Conservation (phyloP, 2,113 vertebrate genomes). For the Guaruba guarouba region DNA sequence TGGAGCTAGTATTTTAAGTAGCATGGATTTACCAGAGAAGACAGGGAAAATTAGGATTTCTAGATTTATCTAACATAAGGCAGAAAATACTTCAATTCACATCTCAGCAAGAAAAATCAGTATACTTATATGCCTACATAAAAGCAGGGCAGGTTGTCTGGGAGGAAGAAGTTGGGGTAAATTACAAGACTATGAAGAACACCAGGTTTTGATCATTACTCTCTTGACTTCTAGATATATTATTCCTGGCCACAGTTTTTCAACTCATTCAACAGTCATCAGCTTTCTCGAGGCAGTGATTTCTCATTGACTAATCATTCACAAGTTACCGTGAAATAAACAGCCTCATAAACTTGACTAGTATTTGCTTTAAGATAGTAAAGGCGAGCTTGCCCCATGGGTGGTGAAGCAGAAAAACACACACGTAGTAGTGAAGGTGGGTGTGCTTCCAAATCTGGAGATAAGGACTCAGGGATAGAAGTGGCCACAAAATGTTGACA, state of each 20-base stretch:
- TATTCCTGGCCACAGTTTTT: neutral
- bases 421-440: neutral
- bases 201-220: neutral
- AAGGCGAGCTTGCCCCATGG: neutral
- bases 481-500: neutral
- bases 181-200: neutral
- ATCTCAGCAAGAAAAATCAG: neutral
- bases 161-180: neutral
- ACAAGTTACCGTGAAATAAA: slow-evolving; percentile 33
- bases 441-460: slow-evolving; percentile 12
- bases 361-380: slow-evolving; percentile 53
- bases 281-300: neutral
- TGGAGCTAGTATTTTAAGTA: neutral
- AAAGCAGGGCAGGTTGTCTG: neutral
- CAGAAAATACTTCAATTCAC: neutral
- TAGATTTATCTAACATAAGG: neutral
- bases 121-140: neutral
- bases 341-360: slow-evolving; percentile 31
- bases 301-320: slow-evolving; percentile 57
- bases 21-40: neutral
- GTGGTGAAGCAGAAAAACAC: neutral
- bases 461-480: neutral
- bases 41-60: neutral
- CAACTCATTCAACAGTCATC: neutral
- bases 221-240: neutral